Evolutionary conservation across 2,888 invertebrate genomes (phyloP).

Genomic region (Vanessa cardui): DNA sequence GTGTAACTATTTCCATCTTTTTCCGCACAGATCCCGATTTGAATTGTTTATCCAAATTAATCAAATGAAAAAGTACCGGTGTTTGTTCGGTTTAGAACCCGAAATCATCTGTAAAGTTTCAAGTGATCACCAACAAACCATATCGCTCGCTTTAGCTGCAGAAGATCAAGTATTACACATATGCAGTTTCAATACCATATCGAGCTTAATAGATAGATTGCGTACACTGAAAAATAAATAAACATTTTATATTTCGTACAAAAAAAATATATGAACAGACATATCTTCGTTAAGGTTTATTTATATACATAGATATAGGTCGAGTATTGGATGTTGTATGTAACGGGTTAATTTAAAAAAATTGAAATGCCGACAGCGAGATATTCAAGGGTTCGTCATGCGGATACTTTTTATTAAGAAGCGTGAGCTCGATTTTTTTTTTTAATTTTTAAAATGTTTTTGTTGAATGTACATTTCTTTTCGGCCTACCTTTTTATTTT

Average conservation of each 20-base stretch:
- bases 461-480: slow-evolving; percentile 14
- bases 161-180: too few species aligned
- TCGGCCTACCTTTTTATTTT: slow-evolving; percentile 7
- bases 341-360: slow-evolving; percentile 10
- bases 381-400: slow-evolving; percentile 14
- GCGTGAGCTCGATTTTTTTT: slow-evolving; percentile 9
- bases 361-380: slow-evolving; percentile 11
- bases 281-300: background rate
- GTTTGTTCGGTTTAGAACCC: too few species aligned
- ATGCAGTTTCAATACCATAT: too few species aligned
- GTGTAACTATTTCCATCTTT: too few species aligned
- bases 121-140: too few species aligned
- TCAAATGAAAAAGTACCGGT: too few species aligned
- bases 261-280: slow-evolving; percentile 7
- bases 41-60: too few species aligned
- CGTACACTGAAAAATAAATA: too few species aligned
- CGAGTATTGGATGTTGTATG: slow-evolving; percentile 13
- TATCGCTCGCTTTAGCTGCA: too few species aligned
- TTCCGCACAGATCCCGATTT: too few species aligned
- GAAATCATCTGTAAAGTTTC: too few species aligned
- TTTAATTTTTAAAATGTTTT: slow-evolving; percentile 1
- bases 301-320: slow-evolving; percentile 9
- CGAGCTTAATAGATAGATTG: too few species aligned
- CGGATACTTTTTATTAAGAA: slow-evolving; percentile 14
- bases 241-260: background rate